These are phyloP conservation scores for Ophion ventricosus DNA, from an alignment of 2,888 invertebrate species.

Conservation along the genomic window DNA sequence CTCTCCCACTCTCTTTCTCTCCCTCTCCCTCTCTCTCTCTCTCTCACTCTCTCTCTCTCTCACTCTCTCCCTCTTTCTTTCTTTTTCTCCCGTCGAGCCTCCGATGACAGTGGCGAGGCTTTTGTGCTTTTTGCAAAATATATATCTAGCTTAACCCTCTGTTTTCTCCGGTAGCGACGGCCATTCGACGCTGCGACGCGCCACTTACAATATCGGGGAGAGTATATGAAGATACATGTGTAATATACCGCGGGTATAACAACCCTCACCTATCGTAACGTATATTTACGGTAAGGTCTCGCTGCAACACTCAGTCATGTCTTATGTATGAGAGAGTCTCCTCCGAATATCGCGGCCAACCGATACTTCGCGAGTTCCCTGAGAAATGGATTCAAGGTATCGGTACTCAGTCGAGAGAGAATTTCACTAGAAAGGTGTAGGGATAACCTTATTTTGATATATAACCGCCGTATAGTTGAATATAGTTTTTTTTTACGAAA, in stretches of 20 bases:
- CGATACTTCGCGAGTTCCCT: too few relatives aligned
- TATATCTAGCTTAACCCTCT: conserved; percentile 23
- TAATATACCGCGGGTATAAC: conserved; percentile 49
- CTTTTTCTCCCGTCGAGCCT: conserved; percentile 9
- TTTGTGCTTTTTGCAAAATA: conserved; percentile 54
- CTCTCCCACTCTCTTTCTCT: too few relatives aligned
- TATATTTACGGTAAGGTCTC: conserved; percentile 40
- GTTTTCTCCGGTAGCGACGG: conserved; percentile 2
- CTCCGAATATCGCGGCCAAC: conserved; percentile 1
- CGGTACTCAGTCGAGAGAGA: too few relatives aligned
- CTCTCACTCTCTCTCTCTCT: too few relatives aligned
- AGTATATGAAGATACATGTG: conserved; percentile 52
- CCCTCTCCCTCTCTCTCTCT: too few relatives aligned
- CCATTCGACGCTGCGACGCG: conserved; percentile 36
- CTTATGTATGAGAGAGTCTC: conserved; percentile 22
- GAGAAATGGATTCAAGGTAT: too few relatives aligned
- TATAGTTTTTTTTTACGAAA: too few relatives aligned
- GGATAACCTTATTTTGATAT: too few relatives aligned
- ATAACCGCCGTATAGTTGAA: too few relatives aligned
- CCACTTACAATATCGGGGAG: conserved; percentile 57
- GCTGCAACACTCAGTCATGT: conserved; percentile 9
- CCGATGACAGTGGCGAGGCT: conserved; percentile 41
- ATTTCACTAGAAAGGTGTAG: too few relatives aligned
- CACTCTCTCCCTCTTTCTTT: conserved; percentile 7
- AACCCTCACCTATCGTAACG: conserved; percentile 41